These are phyloP conservation scores for Gymnodraco acuticeps DNA, from an alignment of 2,797 vertebrate species.

Conservation along the genomic window DNA sequence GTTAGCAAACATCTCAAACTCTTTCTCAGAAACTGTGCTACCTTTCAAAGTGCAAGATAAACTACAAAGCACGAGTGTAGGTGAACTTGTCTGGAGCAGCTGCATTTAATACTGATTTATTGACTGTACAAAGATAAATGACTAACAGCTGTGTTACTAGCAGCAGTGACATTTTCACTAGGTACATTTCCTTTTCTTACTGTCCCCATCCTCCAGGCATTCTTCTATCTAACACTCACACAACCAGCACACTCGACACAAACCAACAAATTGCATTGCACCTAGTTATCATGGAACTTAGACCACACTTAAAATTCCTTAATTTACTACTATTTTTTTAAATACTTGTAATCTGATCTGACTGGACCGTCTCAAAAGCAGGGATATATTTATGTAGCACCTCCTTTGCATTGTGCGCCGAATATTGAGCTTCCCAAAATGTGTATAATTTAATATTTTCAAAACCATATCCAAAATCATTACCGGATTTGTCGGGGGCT, in stretches of 20 bases:
- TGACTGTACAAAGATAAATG: slow-evolving; percentile 89
- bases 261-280: neutral
- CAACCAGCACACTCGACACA: neutral
- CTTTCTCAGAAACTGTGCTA: slow-evolving; percentile 31
- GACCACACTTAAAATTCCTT: neutral
- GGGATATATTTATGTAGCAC: neutral
- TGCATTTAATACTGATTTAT: slow-evolving; percentile 84
- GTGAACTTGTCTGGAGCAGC: slow-evolving; percentile 82
- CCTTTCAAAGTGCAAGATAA: slow-evolving; percentile 35
- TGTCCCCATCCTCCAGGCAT: slow-evolving; percentile 43
- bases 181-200: slow-evolving; percentile 43
- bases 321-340: neutral
- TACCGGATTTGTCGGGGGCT: neutral
- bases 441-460: neutral
- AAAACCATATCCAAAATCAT: neutral
- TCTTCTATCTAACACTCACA: slow-evolving; percentile 51
- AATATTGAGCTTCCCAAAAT: neutral
- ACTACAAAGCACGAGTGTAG: slow-evolving; percentile 84
- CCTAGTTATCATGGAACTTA: neutral
- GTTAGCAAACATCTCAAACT: slow-evolving; percentile 28
- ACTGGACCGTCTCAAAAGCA: neutral
- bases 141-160: slow-evolving; percentile 88
- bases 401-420: neutral
- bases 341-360: neutral
- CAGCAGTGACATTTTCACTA: slow-evolving; percentile 78